Base-by-base conservation (phyloP, 2,888 invertebrate genomes). In the Heliconius charithonia region DNA sequence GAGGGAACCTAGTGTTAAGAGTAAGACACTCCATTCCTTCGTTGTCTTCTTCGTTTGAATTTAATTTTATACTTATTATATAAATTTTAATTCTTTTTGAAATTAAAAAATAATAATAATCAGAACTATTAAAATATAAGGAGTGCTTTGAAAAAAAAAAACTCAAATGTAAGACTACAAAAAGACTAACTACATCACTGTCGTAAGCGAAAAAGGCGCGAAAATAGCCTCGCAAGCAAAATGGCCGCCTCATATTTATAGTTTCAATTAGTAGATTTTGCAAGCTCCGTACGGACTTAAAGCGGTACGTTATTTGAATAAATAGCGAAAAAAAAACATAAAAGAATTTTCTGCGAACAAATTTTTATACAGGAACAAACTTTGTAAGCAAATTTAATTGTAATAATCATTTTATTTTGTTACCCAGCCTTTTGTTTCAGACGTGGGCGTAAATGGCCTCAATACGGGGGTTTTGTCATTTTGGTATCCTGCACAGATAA, bases 201-300 rank as follows among this genome's bases (percentile, higher is more conserved):
- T 80, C 81, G 78, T 82, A 70, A 73, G 82, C 81, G 81, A 83
- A 83, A 82, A 83, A 81, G 79, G 83, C 82, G 82, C 82, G 87
- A 89, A 90, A 91, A 90, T 89, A 89, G 86, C 86, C 84, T 86
- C 85, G 84, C 84, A 87, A 41, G 86, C 85, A 89, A 91, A 91
- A 89, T 87, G 89, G 87, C 89, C 85, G 87, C 84, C 87, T 90
- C 89, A 90, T 93, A 93, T 93, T 93, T 93, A 93, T 93, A 92
- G 93, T 93, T 93, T 93, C 92, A 93, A 93, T 93, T 93, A 93
- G 89, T 89, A 87, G 88, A 83, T 86, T 89, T 89, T 85, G 90
- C 91, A 91, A 89, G 90, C 90, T 86, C 86, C 87, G 85, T 85
- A 89, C 79, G 75, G 80, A 82, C 81, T 82, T 82, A 78, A 82